Evolutionary conservation across 2,888 invertebrate genomes (phyloP), one percentile per base, ranked within the genome.

Genomic region (Cephus sareptanus): DNA sequence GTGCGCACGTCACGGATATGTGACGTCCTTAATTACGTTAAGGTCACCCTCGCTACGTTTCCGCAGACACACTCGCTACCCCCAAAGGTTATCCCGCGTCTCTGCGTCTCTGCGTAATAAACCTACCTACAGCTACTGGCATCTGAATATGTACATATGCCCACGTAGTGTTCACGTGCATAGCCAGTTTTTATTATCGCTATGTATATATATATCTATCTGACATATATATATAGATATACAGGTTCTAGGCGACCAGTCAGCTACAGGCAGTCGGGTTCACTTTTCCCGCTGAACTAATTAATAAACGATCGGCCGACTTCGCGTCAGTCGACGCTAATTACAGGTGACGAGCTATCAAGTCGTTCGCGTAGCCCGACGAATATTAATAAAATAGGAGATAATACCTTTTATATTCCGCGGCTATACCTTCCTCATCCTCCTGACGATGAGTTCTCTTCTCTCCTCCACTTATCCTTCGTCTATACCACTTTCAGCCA

Each of bases 281-380:
- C 56, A 2, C 56, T 56, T 23, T 56, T 56, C 9, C 56, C 9
- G 23, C 56, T 56, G 75, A 77, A 81, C 79, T 81, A 82, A 83
- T 81, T 84, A 84, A 83, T 83, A 80, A 83, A 81, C 80, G 81
- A 81, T 79, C 75, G 77, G 34, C 56, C 56, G 69, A 37, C 77
- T 74, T 71, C 71, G 78, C 75, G 82, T 79, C 82, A 82, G 82
- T 81, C 75, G 75, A 23, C 56, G 56, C 56, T 56, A 56, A 56
- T 56, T 56, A 56, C 56, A 56, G 23, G 56, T 56, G 56, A 56
- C 56, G 56, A 56, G 56, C 56, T 56, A 56, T 56, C 56, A 56
- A 56, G 56, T 56, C 56, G 1, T 56, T 56, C 56, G 23, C 56
- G 56, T 23, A 56, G 56, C 56, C 56, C 23, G 56, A 9, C 23